Evolutionary conservation across 2,888 invertebrate genomes (phyloP).

Genomic region (Thyatira batis): DNA sequence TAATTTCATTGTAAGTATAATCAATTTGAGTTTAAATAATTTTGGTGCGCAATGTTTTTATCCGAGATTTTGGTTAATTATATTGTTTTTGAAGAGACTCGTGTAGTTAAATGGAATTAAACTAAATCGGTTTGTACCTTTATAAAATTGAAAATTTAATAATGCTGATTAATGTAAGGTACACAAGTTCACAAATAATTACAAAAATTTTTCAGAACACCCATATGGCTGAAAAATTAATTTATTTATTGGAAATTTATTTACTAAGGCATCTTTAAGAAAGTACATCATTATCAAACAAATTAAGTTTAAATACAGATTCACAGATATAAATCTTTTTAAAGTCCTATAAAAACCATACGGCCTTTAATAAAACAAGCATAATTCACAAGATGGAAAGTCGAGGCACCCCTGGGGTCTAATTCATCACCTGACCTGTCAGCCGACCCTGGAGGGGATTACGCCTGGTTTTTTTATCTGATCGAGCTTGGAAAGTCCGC

Average conservation of each 20-base stretch:
- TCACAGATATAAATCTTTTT: conserved; percentile 1
- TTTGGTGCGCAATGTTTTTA: too few relatives aligned
- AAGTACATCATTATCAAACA: too few relatives aligned
- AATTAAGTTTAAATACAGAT: neutral
- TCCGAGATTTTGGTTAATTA: neutral
- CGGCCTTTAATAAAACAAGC: conserved; percentile 28
- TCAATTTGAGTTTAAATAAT: neutral
- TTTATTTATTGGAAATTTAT: too few relatives aligned
- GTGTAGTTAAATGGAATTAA: too few relatives aligned
- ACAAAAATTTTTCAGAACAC: too few relatives aligned
- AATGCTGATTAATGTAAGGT: too few relatives aligned
- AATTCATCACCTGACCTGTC: conserved; percentile 36
- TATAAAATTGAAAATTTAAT: too few relatives aligned
- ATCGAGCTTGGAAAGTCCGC: conserved; percentile 27
- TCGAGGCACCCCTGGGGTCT: conserved; percentile 23
- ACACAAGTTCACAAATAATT: too few relatives aligned
- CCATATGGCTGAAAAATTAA: too few relatives aligned
- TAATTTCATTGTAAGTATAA: neutral
- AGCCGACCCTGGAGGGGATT: conserved; percentile 24
- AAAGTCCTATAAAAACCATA: neutral
- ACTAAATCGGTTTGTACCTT: too few relatives aligned
- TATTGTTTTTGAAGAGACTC: neutral
- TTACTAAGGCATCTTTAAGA: neutral
- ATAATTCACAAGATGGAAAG: conserved; percentile 33
- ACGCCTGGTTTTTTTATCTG: conserved; percentile 39